Base-by-base conservation (phyloP, 2,113 vertebrate species). In the Equus przewalskii region DNA sequence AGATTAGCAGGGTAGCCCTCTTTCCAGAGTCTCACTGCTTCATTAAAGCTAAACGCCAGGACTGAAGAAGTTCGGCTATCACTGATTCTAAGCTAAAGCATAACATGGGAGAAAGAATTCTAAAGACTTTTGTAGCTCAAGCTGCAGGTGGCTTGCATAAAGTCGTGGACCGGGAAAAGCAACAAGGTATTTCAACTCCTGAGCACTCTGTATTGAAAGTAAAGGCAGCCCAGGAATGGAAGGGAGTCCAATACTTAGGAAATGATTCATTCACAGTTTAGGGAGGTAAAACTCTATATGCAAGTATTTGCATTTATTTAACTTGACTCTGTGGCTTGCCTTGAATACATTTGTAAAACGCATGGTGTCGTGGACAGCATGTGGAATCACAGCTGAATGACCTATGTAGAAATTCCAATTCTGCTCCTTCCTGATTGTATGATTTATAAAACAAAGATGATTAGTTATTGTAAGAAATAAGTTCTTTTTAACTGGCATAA, bases 1-100 rank as follows among this genome's bases (percentile, higher is more conserved):
- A 44, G n/a, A 83, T 86, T 44, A 81, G 13, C 21, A 91, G 91
- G 9, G 62, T 1, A 54, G 56, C 56, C 12, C 36, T 8, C n/a
- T 78, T 89, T 46, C 30, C 54, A 93, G 44, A 64, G 8, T 4
- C 21, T 83, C 19, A 6, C 16, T 80, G 22, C 14, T 75, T 86
- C 75, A 75, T 89, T 89, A 92, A 92, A 89, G 58, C 41, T 69
- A 46, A 65, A 14, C 5, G 30, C 28, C 49, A 69, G 26, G 19
- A 60, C 5, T 36, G 56, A 91, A 75, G 56, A 83, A 33, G 26
- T 70, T 76, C 54, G 85, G 9, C 26, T 80, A 28, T 75, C 62
- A 36, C 65, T 81, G 78, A 85, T 69, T 81, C 79, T 92, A 14
- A 85, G 84, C 91, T 88, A 94, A 91, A 93, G 85, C 22, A 36